Percentiles rank a stretch among this genome's conserved stretches.
These are phyloP conservation scores for Gila orcuttii DNA, from an alignment of 2,113 vertebrate genomes.

Conservation along the genomic window DNA sequence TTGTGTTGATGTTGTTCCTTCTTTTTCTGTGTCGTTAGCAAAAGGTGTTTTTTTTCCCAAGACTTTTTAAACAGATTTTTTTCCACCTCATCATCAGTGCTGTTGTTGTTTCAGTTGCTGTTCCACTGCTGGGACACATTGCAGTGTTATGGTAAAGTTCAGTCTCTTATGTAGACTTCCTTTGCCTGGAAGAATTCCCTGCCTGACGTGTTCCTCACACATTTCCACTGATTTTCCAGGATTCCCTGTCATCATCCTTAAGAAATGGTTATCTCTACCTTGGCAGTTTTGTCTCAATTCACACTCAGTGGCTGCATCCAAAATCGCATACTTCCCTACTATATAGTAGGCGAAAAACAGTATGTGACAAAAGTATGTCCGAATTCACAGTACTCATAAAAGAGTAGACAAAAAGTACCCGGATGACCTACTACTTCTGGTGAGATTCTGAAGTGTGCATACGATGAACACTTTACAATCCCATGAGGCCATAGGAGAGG, in stretches of 20 bases:
- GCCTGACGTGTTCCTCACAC: neutral
- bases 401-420: no score
- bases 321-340: no score
- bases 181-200: neutral
- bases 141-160: neutral
- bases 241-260: neutral
- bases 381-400: no score
- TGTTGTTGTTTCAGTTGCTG: slow-evolving; percentile 22
- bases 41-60: neutral
- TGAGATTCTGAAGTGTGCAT: no score
- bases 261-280: neutral
- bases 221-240: neutral
- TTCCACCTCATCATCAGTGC: slow-evolving; percentile 3
- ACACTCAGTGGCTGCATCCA: neutral
- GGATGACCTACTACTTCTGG: no score
- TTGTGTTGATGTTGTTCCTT: neutral
- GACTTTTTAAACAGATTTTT: neutral
- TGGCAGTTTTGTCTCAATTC: neutral
- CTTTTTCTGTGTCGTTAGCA: neutral
- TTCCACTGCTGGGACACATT: slow-evolving; percentile 10
- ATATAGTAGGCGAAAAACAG: no score
- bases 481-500: no score
- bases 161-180: neutral
- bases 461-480: no score
- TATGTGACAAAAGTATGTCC: no score